Evolutionary conservation across 2,888 invertebrate species (phyloP).

Genomic region (Bugulina stolonifera): DNA sequence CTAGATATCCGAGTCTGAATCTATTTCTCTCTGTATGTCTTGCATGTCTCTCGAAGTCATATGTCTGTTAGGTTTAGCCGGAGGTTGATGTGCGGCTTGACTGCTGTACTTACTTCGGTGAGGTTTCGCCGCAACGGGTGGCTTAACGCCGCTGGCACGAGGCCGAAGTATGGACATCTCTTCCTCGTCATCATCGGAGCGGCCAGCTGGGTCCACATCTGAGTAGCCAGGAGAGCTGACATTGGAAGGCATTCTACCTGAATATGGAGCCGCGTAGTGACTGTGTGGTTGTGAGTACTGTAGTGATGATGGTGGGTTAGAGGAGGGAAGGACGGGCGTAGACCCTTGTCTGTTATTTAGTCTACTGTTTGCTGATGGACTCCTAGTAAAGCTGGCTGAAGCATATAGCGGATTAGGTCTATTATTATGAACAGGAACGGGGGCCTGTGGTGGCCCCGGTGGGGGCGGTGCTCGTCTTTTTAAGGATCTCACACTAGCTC

Average conservation of each 20-base stretch:
- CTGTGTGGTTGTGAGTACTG: neutral
- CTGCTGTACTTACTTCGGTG: neutral
- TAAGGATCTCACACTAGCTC: constrained; percentile 22
- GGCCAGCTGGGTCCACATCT: neutral
- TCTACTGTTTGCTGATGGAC: neutral
- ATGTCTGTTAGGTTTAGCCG: neutral
- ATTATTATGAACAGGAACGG: neutral
- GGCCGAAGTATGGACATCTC: neutral
- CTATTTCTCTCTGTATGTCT: neutral
- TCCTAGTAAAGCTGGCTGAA: neutral
- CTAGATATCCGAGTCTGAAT: neutral
- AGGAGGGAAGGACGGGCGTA: neutral
- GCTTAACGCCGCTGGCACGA: neutral
- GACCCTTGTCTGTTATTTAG: neutral
- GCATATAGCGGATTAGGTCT: neutral
- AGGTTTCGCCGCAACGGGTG: neutral
- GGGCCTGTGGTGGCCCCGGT: neutral
- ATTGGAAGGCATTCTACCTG: neutral
- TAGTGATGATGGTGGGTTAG: neutral
- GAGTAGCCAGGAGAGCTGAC: neutral
- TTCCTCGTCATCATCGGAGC: constrained; percentile 14
- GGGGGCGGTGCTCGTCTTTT: constrained; percentile 7
- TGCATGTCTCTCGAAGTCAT: neutral
- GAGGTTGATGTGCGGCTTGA: neutral
- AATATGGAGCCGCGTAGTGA: neutral